A percentile compares a stretch with the other conserved stretches of the same genome.
phyloP scores from a whole-genome alignment of 2,113 vertebrate species.

The Nothobranchius furzeri region DNA sequence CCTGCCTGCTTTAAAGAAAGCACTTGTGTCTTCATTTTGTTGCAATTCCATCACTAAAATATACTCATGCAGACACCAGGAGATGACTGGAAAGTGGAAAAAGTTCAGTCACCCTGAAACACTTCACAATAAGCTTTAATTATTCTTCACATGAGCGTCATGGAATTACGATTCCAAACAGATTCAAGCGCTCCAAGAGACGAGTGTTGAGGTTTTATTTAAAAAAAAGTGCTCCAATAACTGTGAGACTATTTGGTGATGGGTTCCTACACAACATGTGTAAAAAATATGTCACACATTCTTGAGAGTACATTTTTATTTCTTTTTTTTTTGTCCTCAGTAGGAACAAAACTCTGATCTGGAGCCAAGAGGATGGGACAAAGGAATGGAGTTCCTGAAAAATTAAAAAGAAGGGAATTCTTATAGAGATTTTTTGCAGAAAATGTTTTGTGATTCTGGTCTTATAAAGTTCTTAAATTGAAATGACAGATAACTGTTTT shows the following conservation, averaged over 20 bases:
- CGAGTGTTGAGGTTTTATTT: constrained; percentile 9
- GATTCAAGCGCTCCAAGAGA: constrained; percentile 17
- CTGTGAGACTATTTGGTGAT: constrained; percentile 13
- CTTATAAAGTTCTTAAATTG: no score
- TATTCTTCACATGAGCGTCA: constrained; percentile 12
- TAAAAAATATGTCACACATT: constrained; percentile 21
- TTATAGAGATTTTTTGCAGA: constrained; percentile 15
- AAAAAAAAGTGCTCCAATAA: constrained; percentile 7
- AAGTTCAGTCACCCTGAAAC: constrained; percentile 22
- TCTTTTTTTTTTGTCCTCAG: constrained; percentile 55
- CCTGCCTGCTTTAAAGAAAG: constrained; percentile 53
- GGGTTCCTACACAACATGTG: constrained; percentile 18
- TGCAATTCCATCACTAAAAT: constrained; percentile 66
- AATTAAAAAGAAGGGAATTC: constrained; percentile 31
- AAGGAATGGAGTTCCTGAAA: constrained; percentile 48
- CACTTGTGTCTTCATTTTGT: constrained; percentile 49
- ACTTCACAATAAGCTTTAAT: constrained; percentile 17
- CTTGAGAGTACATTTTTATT: constrained; percentile 32
- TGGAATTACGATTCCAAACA: background rate
- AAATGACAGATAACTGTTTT: no score
- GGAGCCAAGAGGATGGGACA: constrained; percentile 39
- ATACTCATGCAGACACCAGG: constrained; percentile 35
- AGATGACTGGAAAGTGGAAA: constrained; percentile 35
- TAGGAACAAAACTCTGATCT: constrained; percentile 51
- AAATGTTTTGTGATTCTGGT: no score